These are phyloP conservation scores for Caenorhabditis imperialis DNA, from an alignment of 2,888 invertebrate species.

Conservation along the genomic window DNA sequence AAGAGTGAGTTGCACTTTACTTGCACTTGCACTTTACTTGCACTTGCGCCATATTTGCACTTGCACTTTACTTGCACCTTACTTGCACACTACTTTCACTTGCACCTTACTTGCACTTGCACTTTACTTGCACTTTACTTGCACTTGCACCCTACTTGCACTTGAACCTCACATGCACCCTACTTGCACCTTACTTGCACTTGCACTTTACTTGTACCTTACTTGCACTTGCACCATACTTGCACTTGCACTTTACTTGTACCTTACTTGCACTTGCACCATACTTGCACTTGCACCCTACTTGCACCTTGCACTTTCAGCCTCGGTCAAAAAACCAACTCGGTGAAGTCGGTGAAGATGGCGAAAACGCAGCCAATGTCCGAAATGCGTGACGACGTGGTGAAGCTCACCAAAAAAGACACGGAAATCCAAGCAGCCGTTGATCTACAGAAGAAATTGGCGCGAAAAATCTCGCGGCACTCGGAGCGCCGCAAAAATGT, in stretches of 20 bases:
- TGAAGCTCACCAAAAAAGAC: conserved; percentile 15
- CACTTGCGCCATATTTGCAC: not conserved
- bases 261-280: no score
- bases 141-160: not conserved
- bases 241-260: not conserved
- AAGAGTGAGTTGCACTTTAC: not conserved
- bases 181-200: not conserved
- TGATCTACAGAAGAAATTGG: conserved; percentile 31
- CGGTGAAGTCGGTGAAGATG: conserved; percentile 12
- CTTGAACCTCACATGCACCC: no score
- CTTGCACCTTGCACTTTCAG: no score
- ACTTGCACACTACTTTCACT: no score
- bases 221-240: not conserved
- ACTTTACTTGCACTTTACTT: not conserved
- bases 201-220: not conserved
- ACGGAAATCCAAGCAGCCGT: conserved; percentile 30
- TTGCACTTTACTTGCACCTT: not conserved
- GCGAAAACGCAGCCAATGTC: conserved; percentile 34
- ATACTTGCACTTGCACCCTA: not conserved
- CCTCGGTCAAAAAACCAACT: not conserved
- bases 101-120: not conserved
- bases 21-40: not conserved
- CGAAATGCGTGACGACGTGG: conserved; percentile 5
- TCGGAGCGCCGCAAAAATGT: conserved; percentile 14
- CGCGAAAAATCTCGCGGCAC: conserved; percentile 20